phyloP scores from a whole-genome alignment of 35 echinoderm and acorn worm genomes.

The Amphiura filiformis region DNA sequence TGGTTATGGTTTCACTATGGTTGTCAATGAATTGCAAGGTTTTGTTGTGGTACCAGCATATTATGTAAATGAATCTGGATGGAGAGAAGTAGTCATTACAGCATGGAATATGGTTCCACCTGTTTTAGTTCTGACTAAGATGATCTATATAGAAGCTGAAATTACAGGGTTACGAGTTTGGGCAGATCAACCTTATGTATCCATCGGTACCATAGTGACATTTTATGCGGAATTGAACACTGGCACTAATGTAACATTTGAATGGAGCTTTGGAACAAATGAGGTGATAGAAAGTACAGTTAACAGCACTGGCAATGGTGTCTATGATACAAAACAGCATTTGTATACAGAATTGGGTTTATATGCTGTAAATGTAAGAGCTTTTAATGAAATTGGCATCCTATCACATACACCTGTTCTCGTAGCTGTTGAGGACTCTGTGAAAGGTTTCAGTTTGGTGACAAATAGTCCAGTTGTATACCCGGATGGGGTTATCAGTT shows the following conservation, averaged over 20 bases:
- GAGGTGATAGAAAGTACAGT: conserved; percentile 20
- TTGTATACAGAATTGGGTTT: conserved; percentile 60
- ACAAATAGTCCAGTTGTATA: conserved; percentile 50
- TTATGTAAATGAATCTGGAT: conserved; percentile 55
- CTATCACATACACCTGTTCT: conserved; percentile 38
- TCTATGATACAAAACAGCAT: conserved; percentile 33
- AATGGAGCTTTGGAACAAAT: conserved; percentile 76
- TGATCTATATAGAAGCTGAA: conserved; percentile 59
- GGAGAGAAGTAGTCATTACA: conserved; percentile 34
- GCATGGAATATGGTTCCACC: conserved; percentile 61
- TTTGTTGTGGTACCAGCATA: conserved; percentile 32
- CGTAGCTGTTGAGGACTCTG: conserved; percentile 51
- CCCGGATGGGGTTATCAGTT: conserved; percentile 61
- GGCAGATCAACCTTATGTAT: conserved; percentile 49
- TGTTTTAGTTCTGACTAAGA: conserved; percentile 20
- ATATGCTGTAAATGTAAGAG: conserved; percentile 61
- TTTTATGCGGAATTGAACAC: conserved; percentile 49
- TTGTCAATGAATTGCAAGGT: conserved; percentile 22
- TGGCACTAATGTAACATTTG: conserved; percentile 57
- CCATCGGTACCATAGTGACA: conserved; percentile 44
- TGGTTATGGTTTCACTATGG: not conserved
- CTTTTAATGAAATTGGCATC: conserved; percentile 37
- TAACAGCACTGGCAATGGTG: not conserved
- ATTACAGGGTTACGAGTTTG: conserved; percentile 57
- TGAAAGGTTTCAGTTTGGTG: conserved; percentile 45